Conservation (phyloP, 1,140 invertebrate genomes). For the Choristoneura fumiferana region DNA sequence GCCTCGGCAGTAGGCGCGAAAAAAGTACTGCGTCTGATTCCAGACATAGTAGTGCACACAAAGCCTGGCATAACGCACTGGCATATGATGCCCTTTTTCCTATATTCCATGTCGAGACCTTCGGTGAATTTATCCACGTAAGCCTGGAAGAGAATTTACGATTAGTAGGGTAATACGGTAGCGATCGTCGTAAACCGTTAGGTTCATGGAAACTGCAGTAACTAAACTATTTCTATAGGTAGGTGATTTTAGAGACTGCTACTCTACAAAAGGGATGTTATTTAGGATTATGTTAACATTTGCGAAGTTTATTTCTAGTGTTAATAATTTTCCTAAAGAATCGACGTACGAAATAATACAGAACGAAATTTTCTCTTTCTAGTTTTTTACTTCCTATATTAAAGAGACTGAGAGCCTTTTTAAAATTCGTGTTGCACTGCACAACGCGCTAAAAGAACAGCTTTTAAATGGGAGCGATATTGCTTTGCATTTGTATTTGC, state of each 20-base stretch:
- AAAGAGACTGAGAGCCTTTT: too few relatives aligned
- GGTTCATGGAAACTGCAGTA: neutral
- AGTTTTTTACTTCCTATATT: neutral
- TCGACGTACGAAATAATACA: too few relatives aligned
- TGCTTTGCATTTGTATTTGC: too few relatives aligned
- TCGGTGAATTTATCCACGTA: slow-evolving; percentile 92
- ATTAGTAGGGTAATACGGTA: neutral
- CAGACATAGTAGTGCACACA: slow-evolving; percentile 95
- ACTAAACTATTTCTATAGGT: neutral
- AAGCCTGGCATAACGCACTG: slow-evolving; percentile 93
- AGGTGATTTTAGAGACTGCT: neutral
- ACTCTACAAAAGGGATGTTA: neutral
- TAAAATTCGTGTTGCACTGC: too few relatives aligned
- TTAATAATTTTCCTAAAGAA: too few relatives aligned
- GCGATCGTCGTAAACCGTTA: neutral
- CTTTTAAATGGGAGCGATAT: too few relatives aligned
- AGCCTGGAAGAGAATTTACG: slow-evolving; percentile 75
- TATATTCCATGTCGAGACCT: slow-evolving; percentile 89
- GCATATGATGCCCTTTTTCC: slow-evolving; percentile 86
- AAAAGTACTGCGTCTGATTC: slow-evolving; percentile 88
- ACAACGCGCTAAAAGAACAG: too few relatives aligned
- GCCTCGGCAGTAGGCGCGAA: slow-evolving; percentile 88
- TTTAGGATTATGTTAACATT: too few relatives aligned
- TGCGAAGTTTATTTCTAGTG: too few relatives aligned
- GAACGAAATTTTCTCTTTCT: too few relatives aligned